A percentile compares a stretch with the other conserved stretches of the same genome.
phyloP scores from a whole-genome alignment of 1,140 invertebrate genomes.

The Oppia nitens region DNA sequence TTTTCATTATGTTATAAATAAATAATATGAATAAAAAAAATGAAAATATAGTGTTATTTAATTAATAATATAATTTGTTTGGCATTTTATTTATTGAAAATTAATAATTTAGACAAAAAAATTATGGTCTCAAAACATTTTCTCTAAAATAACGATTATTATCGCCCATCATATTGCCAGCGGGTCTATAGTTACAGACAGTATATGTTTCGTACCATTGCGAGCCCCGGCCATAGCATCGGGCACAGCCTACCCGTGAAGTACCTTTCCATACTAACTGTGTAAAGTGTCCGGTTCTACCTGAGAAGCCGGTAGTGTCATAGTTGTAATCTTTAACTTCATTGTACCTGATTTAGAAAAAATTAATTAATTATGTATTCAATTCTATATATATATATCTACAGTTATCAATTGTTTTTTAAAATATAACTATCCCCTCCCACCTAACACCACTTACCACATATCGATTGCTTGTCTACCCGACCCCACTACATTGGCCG shows the following conservation, averaged over 20 bases:
- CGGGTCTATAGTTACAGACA: slow-evolving; percentile 52
- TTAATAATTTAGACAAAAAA: too few relatives aligned
- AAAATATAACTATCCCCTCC: neutral
- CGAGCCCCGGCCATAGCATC: neutral
- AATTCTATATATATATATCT: neutral
- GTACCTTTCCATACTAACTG: slow-evolving; percentile 72
- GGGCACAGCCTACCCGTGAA: slow-evolving; percentile 58
- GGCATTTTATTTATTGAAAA: too few relatives aligned
- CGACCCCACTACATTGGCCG: neutral
- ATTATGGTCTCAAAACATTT: too few relatives aligned
- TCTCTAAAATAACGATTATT: too few relatives aligned
- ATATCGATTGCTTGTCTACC: neutral
- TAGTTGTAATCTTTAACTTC: slow-evolving; percentile 8
- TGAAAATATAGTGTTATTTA: too few relatives aligned
- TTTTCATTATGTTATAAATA: too few relatives aligned
- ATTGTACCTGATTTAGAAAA: slow-evolving; percentile 1
- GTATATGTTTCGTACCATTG: neutral
- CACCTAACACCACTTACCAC: neutral
- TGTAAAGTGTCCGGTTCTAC: slow-evolving; percentile 56
- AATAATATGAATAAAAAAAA: too few relatives aligned
- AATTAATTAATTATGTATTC: neutral
- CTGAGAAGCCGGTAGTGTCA: neutral
- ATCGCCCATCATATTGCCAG: too few relatives aligned
- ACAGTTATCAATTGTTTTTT: neutral
- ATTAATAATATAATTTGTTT: too few relatives aligned